phyloP scores from a whole-genome alignment of 2,797 vertebrate genomes.

The Lycodopsis pacificus region DNA sequence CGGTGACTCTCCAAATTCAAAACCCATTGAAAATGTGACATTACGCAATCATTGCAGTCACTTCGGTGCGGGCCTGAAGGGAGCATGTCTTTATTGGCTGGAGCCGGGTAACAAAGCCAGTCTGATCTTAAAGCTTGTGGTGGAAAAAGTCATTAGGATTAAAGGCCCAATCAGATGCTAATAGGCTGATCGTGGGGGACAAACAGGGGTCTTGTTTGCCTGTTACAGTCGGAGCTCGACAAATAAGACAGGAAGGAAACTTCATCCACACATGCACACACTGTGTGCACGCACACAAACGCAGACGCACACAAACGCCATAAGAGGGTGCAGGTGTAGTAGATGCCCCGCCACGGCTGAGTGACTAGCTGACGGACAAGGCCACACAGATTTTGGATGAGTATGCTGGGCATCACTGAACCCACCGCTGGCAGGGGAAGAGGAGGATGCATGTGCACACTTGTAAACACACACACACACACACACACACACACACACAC shows the following conservation, averaged over 20 bases:
- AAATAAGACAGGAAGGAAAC: constrained; percentile 42
- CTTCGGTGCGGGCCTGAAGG: constrained; percentile 36
- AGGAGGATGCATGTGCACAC: constrained; percentile 46
- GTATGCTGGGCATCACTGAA: constrained; percentile 72
- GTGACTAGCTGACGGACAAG: constrained; percentile 76
- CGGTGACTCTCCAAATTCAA: constrained; percentile 19
- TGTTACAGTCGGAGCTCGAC: constrained; percentile 35
- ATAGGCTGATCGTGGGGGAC: constrained; percentile 65
- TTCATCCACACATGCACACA: not conserved
- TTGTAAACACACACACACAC: constrained; percentile 42
- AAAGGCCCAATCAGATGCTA: constrained; percentile 73
- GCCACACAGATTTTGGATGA: constrained; percentile 74
- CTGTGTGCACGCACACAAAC: not conserved
- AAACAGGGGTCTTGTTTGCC: constrained; percentile 54
- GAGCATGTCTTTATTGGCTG: constrained; percentile 46
- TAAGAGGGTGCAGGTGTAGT: constrained; percentile 60
- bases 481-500: too few relatives aligned
- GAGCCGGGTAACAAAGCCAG: constrained; percentile 54
- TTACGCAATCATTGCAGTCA: constrained; percentile 41
- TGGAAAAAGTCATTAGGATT: constrained; percentile 77
- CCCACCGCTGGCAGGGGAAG: constrained; percentile 57
- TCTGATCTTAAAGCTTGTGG: constrained; percentile 60
- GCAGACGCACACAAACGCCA: constrained; percentile 20
- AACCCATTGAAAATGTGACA: constrained; percentile 35
- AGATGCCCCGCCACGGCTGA: constrained; percentile 55